Conservation (phyloP, 35 echinoderm and acorn worm genomes). For the Lytechinus variegatus region DNA sequence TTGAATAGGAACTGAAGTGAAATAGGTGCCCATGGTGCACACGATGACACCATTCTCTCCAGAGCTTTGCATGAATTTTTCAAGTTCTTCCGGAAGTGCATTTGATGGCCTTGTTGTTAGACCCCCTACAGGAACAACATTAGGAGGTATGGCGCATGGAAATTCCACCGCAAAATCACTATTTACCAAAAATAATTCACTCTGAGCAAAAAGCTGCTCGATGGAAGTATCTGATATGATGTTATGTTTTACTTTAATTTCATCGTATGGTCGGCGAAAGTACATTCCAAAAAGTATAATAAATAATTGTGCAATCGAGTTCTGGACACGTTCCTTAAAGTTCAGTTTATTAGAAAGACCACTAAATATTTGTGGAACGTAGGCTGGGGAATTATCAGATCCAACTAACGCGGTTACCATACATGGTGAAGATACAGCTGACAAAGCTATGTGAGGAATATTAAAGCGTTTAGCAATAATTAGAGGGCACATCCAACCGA, state of each 20-base stretch:
- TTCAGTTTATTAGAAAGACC: slow-evolving; percentile 40
- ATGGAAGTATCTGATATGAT: background rate
- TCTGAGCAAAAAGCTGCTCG: background rate
- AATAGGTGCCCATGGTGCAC: slow-evolving; percentile 46
- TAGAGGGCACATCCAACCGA: slow-evolving; percentile 21
- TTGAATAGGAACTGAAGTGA: slow-evolving; percentile 26
- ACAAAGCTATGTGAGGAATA: slow-evolving; percentile 22
- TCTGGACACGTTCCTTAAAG: slow-evolving; percentile 19
- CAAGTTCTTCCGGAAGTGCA: background rate
- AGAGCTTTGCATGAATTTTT: slow-evolving; percentile 36
- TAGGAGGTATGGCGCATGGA: slow-evolving; percentile 40
- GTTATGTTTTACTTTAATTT: background rate
- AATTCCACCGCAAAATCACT: slow-evolving; percentile 37
- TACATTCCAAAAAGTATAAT: background rate
- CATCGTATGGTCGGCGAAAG: background rate
- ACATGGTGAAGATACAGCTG: slow-evolving; percentile 16
- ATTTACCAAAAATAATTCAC: slow-evolving; percentile 33
- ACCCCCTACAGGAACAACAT: slow-evolving; percentile 49
- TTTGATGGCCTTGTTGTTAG: slow-evolving; percentile 28
- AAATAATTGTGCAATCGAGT: background rate
- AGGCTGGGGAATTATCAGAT: slow-evolving; percentile 18
- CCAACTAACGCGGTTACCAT: background rate
- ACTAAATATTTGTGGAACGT: slow-evolving; percentile 20
- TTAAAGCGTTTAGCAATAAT: background rate
- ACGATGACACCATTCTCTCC: slow-evolving; percentile 44